A percentile compares a stretch with the other conserved stretches of the same genome.
These are phyloP conservation scores for Ciconia maguari DNA, from an alignment of 2,113 vertebrate genomes.

Conservation along the genomic window DNA sequence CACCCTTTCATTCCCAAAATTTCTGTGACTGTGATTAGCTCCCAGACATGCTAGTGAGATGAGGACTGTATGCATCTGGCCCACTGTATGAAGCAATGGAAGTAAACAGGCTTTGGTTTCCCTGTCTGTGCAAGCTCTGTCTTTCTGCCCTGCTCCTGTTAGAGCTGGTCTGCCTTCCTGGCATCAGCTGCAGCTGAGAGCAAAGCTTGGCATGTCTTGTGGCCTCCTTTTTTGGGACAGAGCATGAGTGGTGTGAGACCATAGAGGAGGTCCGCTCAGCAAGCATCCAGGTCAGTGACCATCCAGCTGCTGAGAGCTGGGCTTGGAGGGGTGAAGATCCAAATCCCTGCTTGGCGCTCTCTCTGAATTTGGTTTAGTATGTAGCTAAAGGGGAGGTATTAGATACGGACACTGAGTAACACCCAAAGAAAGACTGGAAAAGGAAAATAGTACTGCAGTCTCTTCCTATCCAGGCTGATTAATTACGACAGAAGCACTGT, in stretches of 20 bases:
- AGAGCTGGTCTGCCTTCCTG: not conserved
- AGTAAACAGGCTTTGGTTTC: not conserved
- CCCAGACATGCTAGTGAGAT: not conserved
- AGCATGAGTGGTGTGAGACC: not conserved
- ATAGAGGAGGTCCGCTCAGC: not conserved
- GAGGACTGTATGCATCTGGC: not conserved
- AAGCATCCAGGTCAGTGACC: not conserved
- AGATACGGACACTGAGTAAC: not conserved
- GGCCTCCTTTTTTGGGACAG: not conserved
- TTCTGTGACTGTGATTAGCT: not conserved
- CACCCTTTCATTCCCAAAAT: not conserved
- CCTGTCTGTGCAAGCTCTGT: not conserved
- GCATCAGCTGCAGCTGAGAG: not conserved
- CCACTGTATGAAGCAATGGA: accelerated
- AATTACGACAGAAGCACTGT: not conserved
- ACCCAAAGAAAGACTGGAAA: not conserved
- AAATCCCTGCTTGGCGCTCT: not conserved
- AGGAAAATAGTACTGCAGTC: not conserved
- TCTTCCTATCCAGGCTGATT: not conserved
- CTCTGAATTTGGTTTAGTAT: not conserved
- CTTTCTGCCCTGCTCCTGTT: not conserved
- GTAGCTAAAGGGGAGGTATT: not conserved
- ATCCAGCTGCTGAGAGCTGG: not conserved
- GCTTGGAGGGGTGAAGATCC: not conserved
- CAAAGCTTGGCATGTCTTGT: not conserved